Evolutionary conservation across 2,797 vertebrate species (phyloP), one percentile per base, ranked within the genome.

Genomic region (Neopelma chrysocephalum): DNA sequence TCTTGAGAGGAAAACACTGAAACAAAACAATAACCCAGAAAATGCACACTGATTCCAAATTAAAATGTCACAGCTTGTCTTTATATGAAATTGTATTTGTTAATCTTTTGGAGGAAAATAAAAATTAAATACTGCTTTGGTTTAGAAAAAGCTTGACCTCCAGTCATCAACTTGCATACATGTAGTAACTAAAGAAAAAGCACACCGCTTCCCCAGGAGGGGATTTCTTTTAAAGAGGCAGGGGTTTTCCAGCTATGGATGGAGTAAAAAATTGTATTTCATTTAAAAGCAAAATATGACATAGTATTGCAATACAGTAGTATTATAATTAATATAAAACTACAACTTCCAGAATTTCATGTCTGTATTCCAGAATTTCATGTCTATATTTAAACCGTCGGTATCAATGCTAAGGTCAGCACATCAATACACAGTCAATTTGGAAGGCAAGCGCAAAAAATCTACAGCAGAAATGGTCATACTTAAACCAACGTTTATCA

Each of bases 101-200:
- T 77, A 68, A 77, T 64, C 32, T 90, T 90, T 53, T 57, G 48
- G 26, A 91, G 61, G 54, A 91, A 93, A 95, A 82, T 61, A 90
- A 18, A 80, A 81, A 91, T 60, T 62, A 91, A 96, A 87, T 53
- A 58, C 29, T 87, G 58, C 43, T 88, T 85, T 93, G 40, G 81
- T 79, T 82, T 88, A 72, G 34, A 78, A 82, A 87, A 94, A 43
- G 17, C 26, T 72, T 81, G 50, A 70, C 51, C 83, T 83, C 42
- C 48, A 83, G 60, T 65, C 62, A 61, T 68, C 65, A 88, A 60
- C 36, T 66, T 66, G 51, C 54, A 89, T 25, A 70, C 16, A 60
- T 19, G n/a, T n/a, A 75, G 20, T 40, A 14, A 62, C 60, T 48
- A 62, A 84, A 90, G n/a, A 58, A 76, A 53, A 86, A 86, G 51